Conservation (phyloP, 1,140 invertebrate genomes). For the Drosophila varians region DNA sequence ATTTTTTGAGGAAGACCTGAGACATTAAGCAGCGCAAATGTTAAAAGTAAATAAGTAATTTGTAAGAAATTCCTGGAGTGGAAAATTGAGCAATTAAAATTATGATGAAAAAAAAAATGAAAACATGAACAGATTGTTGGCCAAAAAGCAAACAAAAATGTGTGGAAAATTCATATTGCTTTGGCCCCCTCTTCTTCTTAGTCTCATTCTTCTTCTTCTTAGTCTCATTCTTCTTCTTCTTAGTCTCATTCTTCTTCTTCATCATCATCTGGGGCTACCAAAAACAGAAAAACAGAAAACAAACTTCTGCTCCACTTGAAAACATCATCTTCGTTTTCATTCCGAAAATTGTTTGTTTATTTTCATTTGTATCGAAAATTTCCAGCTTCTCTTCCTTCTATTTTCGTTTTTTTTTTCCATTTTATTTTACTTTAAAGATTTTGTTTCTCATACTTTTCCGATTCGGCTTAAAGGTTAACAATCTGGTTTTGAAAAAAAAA, state of each 20-base stretch:
- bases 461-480: background rate
- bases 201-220: too few species aligned
- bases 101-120: slow-evolving; percentile 24
- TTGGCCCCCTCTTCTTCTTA: too few species aligned
- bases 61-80: background rate
- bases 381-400: background rate
- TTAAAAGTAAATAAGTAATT: background rate
- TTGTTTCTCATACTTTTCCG: too few species aligned
- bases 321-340: slow-evolving; percentile 16
- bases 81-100: slow-evolving; percentile 43
- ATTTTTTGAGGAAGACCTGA: background rate
- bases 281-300: background rate
- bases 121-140: slow-evolving; percentile 10
- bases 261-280: too few species aligned
- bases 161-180: slow-evolving; percentile 7
- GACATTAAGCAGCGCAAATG: background rate
- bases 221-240: too few species aligned
- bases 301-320: slow-evolving; percentile 7
- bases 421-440: slow-evolving; percentile 8
- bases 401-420: slow-evolving; percentile 7
- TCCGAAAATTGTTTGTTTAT: slow-evolving; percentile 26
- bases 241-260: too few species aligned
- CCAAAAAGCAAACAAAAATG: slow-evolving; percentile 2
- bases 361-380: slow-evolving; percentile 13
- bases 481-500: background rate